Evolutionary conservation across 1,140 invertebrate species (phyloP), one percentile per base, ranked within the genome.

Genomic region (Macrobrachium rosenbergii): DNA sequence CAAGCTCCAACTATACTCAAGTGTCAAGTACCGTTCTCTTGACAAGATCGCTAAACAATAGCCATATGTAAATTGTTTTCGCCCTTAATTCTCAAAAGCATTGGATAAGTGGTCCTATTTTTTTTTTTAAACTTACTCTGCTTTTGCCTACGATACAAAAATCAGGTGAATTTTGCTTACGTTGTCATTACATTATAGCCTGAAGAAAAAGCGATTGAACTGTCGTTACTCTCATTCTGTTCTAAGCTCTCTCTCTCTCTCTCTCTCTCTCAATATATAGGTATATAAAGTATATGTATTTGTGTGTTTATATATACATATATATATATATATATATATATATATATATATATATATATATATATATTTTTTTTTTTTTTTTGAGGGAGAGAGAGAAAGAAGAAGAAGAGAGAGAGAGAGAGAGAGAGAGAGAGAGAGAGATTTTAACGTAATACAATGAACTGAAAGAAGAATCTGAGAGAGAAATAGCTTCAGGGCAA

Each of bases 341-440:
- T 19, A 75, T 45, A 52, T 37, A 75, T 75, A 52, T 37, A 37
- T 37, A 37, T 37, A 37, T 37, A 37, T 37, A 37, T 37, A 37
- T 37, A 37, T 37, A 37, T 37, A 37, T 37, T n/a, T n/a, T n/a
- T n/a, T n/a, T n/a, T n/a, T n/a, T n/a, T n/a, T n/a, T n/a, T n/a
- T n/a, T n/a, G n/a, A n/a, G n/a, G n/a, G 72, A 75, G 72, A 75
- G 72, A 75, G 72, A 75, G 72, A 75, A 23, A 75, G 72, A 75
- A 23, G 37, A 23, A 75, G 72, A 75, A 43, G 72, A 37, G 28
- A 69, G 64, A 69, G 64, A 69, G 64, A 69, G 5, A 69, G 64
- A 75, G 72, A 37, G 72, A 37, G 72, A 37, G 72, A 75, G 72
- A 75, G 72, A 37, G 12, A 75, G 23, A n/a, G 8, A 16, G 16